Conservation (phyloP, 2,797 vertebrate species). For the Mus spretus region DNA sequence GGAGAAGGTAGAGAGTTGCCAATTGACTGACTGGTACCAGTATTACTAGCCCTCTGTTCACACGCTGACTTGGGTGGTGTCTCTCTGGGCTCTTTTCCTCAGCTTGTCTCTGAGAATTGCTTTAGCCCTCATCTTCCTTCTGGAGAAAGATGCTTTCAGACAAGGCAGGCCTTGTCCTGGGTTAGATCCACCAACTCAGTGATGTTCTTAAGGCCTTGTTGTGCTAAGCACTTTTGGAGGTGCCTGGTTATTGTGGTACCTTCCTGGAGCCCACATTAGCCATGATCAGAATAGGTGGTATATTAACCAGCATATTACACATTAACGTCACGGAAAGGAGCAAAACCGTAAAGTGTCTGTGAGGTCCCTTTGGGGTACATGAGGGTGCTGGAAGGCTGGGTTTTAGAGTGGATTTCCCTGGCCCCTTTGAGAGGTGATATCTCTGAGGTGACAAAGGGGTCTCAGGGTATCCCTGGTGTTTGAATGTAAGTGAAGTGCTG, state of each 20-base stretch:
- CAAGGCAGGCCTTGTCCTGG: background rate
- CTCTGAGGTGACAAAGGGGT: background rate
- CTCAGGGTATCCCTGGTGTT: background rate
- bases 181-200: background rate
- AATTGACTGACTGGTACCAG: no score
- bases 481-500: background rate
- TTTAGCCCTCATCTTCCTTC: background rate
- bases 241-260: background rate
- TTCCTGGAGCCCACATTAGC: background rate
- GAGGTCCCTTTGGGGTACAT: rapidly evolving
- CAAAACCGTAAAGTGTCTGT: background rate
- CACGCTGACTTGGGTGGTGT: rapidly evolving
- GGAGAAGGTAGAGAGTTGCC: background rate
- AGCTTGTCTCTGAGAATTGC: background rate
- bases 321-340: background rate
- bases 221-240: background rate
- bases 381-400: background rate
- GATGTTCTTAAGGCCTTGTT: background rate
- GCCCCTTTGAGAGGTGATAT: background rate
- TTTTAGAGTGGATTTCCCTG: background rate
- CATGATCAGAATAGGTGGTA: background rate
- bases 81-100: background rate
- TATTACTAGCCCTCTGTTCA: rapidly evolving
- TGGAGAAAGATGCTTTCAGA: background rate
- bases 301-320: background rate